Conservation (phyloP, 2,888 invertebrate species). For the Asteroscopus sphinx region DNA sequence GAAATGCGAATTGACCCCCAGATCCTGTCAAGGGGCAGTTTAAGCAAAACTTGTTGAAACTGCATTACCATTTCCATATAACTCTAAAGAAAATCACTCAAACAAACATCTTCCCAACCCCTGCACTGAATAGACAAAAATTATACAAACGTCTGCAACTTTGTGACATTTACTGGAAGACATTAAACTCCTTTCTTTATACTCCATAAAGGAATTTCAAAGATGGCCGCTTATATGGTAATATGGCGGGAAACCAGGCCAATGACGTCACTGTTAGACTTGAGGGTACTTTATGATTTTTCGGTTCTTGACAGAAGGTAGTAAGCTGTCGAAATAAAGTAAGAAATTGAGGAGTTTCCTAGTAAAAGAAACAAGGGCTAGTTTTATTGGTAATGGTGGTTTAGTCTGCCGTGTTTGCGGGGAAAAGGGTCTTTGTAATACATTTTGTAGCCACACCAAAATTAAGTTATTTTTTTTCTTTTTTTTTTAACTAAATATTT, state of each 20-base stretch:
- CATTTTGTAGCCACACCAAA: no score
- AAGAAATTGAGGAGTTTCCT: conserved; percentile 3
- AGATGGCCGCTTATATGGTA: conserved; percentile 37
- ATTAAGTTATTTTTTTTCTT: no score
- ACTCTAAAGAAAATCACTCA: no score
- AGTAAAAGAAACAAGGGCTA: not conserved
- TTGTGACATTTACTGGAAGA: conserved; percentile 6
- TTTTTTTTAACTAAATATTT: no score
- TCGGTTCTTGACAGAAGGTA: conserved; percentile 21
- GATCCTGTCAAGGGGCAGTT: no score
- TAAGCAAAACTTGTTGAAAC: no score
- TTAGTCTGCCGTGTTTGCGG: no score
- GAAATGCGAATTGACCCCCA: no score
- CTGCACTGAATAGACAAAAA: conserved; percentile 21
- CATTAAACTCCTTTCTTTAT: conserved; percentile 43
- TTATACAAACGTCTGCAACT: conserved; percentile 18
- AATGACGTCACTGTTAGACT: conserved; percentile 6
- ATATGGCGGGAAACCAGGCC: conserved; percentile 23
- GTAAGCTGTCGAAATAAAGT: conserved; percentile 26
- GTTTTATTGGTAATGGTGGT: not conserved
- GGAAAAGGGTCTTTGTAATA: no score
- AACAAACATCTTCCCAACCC: not conserved
- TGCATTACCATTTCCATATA: no score
- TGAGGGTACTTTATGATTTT: conserved; percentile 30
- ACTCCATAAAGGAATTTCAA: conserved; percentile 23